A percentile compares a stretch with the other conserved stretches of the same genome.
phyloP scores from a whole-genome alignment of 2,888 invertebrate species.

The Eilema caniola region DNA sequence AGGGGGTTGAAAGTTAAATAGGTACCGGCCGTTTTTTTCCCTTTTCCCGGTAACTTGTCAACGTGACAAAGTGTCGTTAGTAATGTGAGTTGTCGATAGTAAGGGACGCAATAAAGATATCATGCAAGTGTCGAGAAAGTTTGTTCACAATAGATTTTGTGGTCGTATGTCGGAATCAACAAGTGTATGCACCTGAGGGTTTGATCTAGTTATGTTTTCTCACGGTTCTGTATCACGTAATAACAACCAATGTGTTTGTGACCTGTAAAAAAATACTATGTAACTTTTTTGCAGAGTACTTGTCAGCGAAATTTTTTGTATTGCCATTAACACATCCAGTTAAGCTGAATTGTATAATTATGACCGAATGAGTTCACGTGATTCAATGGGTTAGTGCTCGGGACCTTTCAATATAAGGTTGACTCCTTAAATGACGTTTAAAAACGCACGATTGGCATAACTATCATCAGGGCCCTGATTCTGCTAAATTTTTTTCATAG shows the following conservation, averaged over 20 bases:
- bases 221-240: neutral
- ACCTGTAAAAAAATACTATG: no score
- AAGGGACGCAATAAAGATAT: constrained; percentile 53
- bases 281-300: no score
- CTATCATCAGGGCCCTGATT: no score
- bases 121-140: constrained; percentile 40
- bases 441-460: no score
- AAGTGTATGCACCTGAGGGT: constrained; percentile 33
- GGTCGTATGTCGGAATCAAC: constrained; percentile 31
- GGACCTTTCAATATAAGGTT: no score
- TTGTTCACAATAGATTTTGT: constrained; percentile 28
- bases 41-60: constrained; percentile 75
- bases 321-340: no score
- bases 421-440: no score
- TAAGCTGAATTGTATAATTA: no score
- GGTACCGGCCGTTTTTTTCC: constrained; percentile 63
- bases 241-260: neutral
- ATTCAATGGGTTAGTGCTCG: no score
- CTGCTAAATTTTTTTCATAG: no score
- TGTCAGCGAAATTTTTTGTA: no score
- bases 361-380: no score
- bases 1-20: constrained; percentile 64
- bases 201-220: constrained; percentile 17
- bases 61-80: constrained; percentile 65
- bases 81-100: constrained; percentile 48